Evolutionary conservation across 2,113 vertebrate species (phyloP), one percentile per base, ranked within the genome.

Genomic region (Synodontis membranacea): DNA sequence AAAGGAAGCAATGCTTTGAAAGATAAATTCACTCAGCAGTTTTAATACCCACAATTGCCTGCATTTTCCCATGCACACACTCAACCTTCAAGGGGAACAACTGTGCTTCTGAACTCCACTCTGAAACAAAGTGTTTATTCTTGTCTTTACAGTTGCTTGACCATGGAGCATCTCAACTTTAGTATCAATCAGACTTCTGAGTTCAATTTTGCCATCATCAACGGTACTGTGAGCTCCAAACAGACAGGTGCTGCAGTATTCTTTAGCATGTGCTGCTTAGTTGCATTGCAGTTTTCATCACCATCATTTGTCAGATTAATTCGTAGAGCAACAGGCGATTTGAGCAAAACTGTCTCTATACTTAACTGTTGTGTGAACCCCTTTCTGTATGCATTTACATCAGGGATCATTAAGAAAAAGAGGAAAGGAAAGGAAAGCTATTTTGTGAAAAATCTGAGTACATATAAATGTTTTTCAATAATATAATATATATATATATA

Each of bases 361-460:
- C 58, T 95, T 72, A 94, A 93, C 83, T 95, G 94, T 83, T 94
- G 93, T 64, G 86, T 95, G 90, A 94, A 95, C 83, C 94, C 94
- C 39, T 89, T 95, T 37, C 93, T 95, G 82, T 95, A 95, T 0
- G 93, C 92, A 48, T 89, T 94, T 80, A 92, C 93, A 66, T 93
- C 93, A 42, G 90, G 85, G 1, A 68, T 72, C 23, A 19, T 86
- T 17, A 37, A 76, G 5, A 86, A 68, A 85, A 85, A n/a, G 76
- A 58, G 37, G 0, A 12, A 21, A 74, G 28, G 64, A 56, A 79
- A 37, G 28, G 17, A 79, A 54, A 79, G 2, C 76, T 54, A 2
- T 1, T 54, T 31, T 78, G 46, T 19, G 34, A 34, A n/a, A 78
- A 52, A 78, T 17, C n/a, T 76, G 5, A 76, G 44, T 48, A 15